Base-by-base conservation (phyloP, 1,140 invertebrate genomes). In the Drosophila carrolli region DNA sequence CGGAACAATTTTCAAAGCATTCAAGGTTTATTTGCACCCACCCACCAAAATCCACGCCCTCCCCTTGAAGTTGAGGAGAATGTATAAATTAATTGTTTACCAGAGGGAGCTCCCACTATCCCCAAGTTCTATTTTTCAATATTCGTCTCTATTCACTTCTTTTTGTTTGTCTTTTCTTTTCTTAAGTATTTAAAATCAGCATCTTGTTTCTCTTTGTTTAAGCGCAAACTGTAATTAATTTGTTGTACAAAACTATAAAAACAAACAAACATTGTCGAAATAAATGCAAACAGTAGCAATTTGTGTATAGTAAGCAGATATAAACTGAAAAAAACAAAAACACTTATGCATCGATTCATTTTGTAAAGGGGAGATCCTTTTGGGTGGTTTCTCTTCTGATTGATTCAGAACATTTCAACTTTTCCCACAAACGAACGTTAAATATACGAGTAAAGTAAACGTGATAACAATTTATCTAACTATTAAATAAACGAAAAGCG, bases 261-360 rank as follows among this genome's bases (percentile, higher is more conserved):
- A 66, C 37, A 72, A 62, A 76, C 66, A 61, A 76, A 41, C 38
- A 82, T 82, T 82, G 72, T 73, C 61, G 61, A 86, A 88, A 88
- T 88, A 88, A 86, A 86, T 56, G 60, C 75, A 88, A 86, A 83
- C 68, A 62, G 59, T 83, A 88, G 84, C 79, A 88, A 86, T 89
- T 82, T 88, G 84, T 86, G 83, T 88, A 86, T 82, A 86, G 75
- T 86, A 88, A 88, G 83, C 83, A 79, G 78, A 73, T 85, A 78
- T 60, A 60, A 67, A 68, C 35, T 68, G 65, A 68, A 67, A 63
- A 60, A 40, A 50, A 66, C 19, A 76, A 51, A 55, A 80, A 47
- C 59, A 70, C 47, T 50, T 44, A 27, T 37, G 56, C 66, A 61
- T 73, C 47, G 59, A 73, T 73, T 73, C 56, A 72, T 72, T 72